Evolutionary conservation across 2,113 vertebrate genomes (phyloP), one percentile per base, ranked within the genome.

Genomic region (Romanogobio albipinnatus): DNA sequence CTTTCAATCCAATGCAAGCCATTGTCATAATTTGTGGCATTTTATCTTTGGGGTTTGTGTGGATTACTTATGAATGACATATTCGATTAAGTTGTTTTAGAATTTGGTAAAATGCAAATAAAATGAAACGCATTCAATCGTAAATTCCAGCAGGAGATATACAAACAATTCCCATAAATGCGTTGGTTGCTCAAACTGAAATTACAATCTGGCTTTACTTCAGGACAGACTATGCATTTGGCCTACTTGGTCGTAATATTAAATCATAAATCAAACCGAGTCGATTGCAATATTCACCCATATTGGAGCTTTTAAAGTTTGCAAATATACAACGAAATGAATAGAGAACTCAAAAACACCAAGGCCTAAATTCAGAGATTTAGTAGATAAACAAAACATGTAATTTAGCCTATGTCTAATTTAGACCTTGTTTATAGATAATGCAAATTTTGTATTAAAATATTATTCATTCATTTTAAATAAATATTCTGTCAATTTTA

Each of bases 1-100:
- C 83, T 83, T 68, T 70, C 84, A 81, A 77, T 81, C 85, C 74
- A 45, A 29, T 39, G 66, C 79, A 88, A 78, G 71, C 22, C 64
- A 82, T 83, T 53, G 39, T 14, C 19, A 45, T 61, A 82, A 83
- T 79, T 70, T 74, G 61, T 56, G 56, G 82, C 59, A 29, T 85
- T 76, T 64, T 39, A 51, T 81, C 53, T 45, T 26, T 8, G 81
- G 29, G 13, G 29, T 71, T 82, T 82, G 45, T 61, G 33, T 49
- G 77, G 59, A 24, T 49, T 64, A 64, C 47, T 56, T 82, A 58
- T 0, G 43, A 82, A 71, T 71, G 81, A 71, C 66, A 82, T 39
- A n/a, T 71, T 58, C 2, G n/a, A 82, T 82, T 82, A 58, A 82
- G 81, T 17, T 70, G 66, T 82, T 82, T 82, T 56, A 70, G 22